Percentiles rank a stretch among this genome's conserved stretches.
Evolutionary conservation across 2,888 invertebrate genomes (phyloP).

Genomic region (Mimachlamys varia): DNA sequence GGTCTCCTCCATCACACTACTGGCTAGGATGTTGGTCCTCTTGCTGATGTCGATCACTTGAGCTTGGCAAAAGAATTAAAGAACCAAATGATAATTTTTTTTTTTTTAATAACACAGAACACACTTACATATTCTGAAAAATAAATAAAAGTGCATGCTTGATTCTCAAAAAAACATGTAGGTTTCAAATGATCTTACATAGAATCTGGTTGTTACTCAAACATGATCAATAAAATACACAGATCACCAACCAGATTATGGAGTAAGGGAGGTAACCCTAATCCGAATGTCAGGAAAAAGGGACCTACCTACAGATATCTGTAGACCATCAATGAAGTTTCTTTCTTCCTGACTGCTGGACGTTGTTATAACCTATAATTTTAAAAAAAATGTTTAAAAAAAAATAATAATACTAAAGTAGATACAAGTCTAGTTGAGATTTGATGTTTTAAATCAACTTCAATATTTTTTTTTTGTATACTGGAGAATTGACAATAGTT

Average conservation of each 20-base stretch:
- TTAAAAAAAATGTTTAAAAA: not conserved
- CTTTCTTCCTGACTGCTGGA: slow-evolving; percentile 80
- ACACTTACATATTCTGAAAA: too few species aligned
- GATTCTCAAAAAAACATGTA: too few species aligned
- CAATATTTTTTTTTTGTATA: too few species aligned
- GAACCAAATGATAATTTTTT: too few species aligned
- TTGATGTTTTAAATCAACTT: too few species aligned
- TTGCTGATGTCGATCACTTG: slow-evolving; percentile 80
- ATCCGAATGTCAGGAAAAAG: not conserved
- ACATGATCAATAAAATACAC: too few species aligned
- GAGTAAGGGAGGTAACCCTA: not conserved
- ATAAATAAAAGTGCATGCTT: too few species aligned
- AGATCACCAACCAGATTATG: not conserved
- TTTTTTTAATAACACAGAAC: too few species aligned
- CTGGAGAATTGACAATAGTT: too few species aligned
- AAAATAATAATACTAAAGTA: not conserved
- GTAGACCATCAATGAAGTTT: slow-evolving; percentile 78
- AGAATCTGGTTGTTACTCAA: too few species aligned
- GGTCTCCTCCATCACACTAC: slow-evolving; percentile 81
- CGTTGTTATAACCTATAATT: slow-evolving; percentile 78
- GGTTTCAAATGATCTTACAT: too few species aligned
- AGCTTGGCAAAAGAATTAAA: slow-evolving; percentile 64
- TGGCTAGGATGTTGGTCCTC: slow-evolving; percentile 76
- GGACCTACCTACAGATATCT: slow-evolving; percentile 73
- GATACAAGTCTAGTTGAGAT: not conserved